phyloP scores from a whole-genome alignment of 2,797 vertebrate species.

The Dendrocincla fuliginosa region DNA sequence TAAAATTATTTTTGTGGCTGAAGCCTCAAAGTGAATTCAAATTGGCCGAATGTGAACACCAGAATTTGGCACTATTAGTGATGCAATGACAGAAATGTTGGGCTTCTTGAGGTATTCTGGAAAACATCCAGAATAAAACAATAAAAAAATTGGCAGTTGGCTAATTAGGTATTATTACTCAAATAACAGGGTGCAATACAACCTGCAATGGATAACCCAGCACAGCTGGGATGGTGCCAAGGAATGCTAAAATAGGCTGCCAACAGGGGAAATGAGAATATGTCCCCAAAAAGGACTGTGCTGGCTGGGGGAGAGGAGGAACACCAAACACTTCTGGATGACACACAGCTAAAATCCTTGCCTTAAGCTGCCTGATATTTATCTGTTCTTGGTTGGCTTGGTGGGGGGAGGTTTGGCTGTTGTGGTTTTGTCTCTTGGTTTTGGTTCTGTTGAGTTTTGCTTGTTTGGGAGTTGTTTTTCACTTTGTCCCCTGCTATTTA shows the following conservation, averaged over 20 bases:
- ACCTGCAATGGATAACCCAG: background rate
- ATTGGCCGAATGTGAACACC: background rate
- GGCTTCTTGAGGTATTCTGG: background rate
- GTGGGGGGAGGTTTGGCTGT: background rate
- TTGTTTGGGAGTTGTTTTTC: background rate
- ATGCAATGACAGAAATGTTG: background rate
- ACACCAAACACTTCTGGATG: background rate
- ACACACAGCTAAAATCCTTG: background rate
- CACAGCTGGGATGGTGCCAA: background rate
- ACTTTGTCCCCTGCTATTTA: background rate
- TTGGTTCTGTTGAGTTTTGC: background rate
- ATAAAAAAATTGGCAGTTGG: background rate
- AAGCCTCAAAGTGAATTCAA: background rate
- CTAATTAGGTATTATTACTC: background rate
- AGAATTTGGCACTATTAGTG: background rate
- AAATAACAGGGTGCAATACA: background rate
- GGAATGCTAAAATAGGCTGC: background rate
- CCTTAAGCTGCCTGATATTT: background rate
- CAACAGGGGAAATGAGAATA: background rate
- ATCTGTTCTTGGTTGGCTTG: background rate
- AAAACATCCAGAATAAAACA: background rate
- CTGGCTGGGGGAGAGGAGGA: background rate
- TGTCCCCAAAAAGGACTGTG: background rate
- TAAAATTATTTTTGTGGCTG: background rate
- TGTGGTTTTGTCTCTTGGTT: background rate